Conservation (phyloP, 1,140 invertebrate genomes). For the Drosophila triauraria region DNA sequence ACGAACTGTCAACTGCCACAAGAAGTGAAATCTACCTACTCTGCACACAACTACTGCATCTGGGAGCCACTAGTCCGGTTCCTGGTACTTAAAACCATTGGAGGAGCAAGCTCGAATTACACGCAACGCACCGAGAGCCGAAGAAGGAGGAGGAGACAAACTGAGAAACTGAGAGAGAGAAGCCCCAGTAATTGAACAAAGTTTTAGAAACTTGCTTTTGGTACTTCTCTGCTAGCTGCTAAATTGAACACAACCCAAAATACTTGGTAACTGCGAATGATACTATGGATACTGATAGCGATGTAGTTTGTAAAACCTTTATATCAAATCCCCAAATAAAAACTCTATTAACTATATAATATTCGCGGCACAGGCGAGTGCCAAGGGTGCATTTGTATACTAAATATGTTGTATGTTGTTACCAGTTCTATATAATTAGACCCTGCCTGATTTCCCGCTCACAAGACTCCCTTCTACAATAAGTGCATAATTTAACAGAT, state of each 20-base stretch:
- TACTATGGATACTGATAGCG: slow-evolving; percentile 36
- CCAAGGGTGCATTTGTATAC: slow-evolving; percentile 8
- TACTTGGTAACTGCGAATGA: slow-evolving; percentile 16
- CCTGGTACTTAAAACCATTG: slow-evolving; percentile 12
- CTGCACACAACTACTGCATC: slow-evolving; percentile 1
- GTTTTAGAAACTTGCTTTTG: slow-evolving; percentile 61
- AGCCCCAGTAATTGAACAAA: slow-evolving; percentile 29
- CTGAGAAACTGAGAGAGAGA: neutral
- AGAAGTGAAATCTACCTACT: neutral
- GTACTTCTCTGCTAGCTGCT: slow-evolving; percentile 26
- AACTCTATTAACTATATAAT: slow-evolving; percentile 32
- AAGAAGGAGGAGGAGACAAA: neutral
- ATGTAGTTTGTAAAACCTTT: slow-evolving; percentile 64
- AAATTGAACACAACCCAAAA: slow-evolving; percentile 17
- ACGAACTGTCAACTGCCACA: slow-evolving; percentile 37
- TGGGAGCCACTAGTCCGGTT: slow-evolving; percentile 39
- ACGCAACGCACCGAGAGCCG: slow-evolving; percentile 15
- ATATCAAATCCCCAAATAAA: slow-evolving; percentile 60
- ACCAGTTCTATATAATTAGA: neutral
- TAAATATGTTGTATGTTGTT: neutral
- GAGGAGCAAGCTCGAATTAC: slow-evolving; percentile 32
- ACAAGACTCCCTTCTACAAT: neutral
- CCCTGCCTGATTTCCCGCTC: neutral
- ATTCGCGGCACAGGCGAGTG: neutral
- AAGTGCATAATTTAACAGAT: slow-evolving; percentile 2